Evolutionary conservation across 1,140 invertebrate species (phyloP), one percentile per base, ranked within the genome.

Genomic region (Homarus americanus): DNA sequence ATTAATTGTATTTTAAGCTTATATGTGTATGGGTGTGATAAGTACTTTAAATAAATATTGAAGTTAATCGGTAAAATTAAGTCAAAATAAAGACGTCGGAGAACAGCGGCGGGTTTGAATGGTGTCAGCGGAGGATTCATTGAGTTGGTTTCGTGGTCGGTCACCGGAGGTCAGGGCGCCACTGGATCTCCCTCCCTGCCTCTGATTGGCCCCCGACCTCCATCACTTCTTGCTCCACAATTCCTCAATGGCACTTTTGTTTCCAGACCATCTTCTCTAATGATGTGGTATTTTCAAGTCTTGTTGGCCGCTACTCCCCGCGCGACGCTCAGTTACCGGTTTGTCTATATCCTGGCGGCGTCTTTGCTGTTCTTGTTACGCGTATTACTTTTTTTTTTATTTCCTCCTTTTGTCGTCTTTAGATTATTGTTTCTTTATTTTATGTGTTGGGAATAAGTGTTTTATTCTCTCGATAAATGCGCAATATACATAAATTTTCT

Each of bases 81-180:
- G 40, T 10, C 10, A 32, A n/a, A 20, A 40, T 2, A 24, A 24
- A 36, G 40, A 36, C 15, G 10, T 79, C 15, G 0, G 76, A 44
- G 44, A 38, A 24, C 40, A 5, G 20, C 40, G 76, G 76, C 40
- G 76, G 76, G 38, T 79, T 79, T 79, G 76, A 79, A 79, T 79
- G 76, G 76, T 79, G 76, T 79, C 76, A 44, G 76, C 40, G 40
- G 76, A 79, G 76, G 44, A 79, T 79, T 79, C 76, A 79, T 79
- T 79, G 76, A 49, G 76, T 79, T 79, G 44, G 76, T 79, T 79
- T 79, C 76, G 76, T 36, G 76, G 76, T 79, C 76, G 76, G 76
- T 79, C 76, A 79, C 76, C 76, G 44, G 76, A 79, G 76, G 76
- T 79, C 76, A 79, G 76, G 41, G 17, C 40, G 76, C 40, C 76